Evolutionary conservation across 2,113 vertebrate genomes (phyloP).

Genomic region (Albula goreensis): DNA sequence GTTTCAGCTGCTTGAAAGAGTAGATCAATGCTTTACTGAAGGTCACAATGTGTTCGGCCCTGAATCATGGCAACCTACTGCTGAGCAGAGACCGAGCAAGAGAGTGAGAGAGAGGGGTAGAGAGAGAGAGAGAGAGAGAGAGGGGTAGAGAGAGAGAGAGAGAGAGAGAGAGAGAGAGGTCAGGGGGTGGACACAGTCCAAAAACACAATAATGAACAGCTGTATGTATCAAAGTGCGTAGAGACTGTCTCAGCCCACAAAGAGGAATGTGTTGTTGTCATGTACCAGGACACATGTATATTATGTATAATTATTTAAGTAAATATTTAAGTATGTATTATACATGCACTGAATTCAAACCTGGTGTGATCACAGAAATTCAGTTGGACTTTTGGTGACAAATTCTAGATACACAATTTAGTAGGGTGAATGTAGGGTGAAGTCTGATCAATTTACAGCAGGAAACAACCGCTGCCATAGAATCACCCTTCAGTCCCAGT

Average conservation of each 20-base stretch:
- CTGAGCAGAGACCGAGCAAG: not conserved
- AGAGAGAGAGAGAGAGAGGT: not conserved
- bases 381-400: no score
- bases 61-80: not conserved
- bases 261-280: not conserved
- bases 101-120: no score
- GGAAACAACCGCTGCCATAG: not conserved
- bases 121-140: not conserved
- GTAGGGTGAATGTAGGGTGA: not conserved
- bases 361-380: no score
- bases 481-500: no score
- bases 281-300: not conserved
- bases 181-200: not conserved
- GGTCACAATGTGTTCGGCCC: conserved; percentile 7
- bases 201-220: not conserved
- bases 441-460: not conserved
- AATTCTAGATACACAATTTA: no score
- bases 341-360: no score
- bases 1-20: not conserved
- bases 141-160: no score
- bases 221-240: not conserved
- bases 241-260: not conserved
- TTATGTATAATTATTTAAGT: not conserved
- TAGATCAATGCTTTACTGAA: conserved; percentile 28
- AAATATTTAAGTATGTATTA: no score